phyloP scores from a whole-genome alignment of 2,888 invertebrate genomes.

The Ashinkailepas kermadecensis region DNA sequence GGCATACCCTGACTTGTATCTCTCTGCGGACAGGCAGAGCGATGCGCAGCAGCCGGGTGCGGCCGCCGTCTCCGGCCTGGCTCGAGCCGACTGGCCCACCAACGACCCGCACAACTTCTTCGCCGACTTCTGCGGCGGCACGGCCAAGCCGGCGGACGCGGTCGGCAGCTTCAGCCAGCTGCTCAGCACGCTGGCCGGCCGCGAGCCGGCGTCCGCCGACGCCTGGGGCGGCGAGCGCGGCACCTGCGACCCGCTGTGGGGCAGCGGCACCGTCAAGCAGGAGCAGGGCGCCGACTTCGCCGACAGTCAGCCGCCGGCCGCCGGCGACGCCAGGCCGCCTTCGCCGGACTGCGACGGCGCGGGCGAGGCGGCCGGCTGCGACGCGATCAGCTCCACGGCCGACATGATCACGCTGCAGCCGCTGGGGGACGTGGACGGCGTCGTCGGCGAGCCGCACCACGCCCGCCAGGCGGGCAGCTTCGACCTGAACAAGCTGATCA shows the following conservation, averaged over 20 bases:
- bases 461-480: neutral
- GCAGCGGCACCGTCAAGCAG: neutral
- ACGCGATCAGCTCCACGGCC: neutral
- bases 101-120: neutral
- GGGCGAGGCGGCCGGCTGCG: neutral
- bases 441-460: neutral
- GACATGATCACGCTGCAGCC: slow-evolving; percentile 17
- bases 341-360: neutral
- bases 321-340: neutral
- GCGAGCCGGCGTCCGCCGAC: neutral
- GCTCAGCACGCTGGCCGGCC: neutral
- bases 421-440: neutral
- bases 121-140: neutral
- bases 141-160: neutral
- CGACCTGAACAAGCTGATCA: neutral
- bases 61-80: neutral
- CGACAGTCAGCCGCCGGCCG: neutral
- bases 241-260: neutral
- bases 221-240: neutral
- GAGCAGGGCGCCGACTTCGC: neutral
- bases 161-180: neutral
- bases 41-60: neutral
- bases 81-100: too few relatives aligned
- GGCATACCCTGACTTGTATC: too few relatives aligned
- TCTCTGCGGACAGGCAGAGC: neutral